phyloP scores from a whole-genome alignment of 2,797 vertebrate species.

The Cynopterus sphinx region DNA sequence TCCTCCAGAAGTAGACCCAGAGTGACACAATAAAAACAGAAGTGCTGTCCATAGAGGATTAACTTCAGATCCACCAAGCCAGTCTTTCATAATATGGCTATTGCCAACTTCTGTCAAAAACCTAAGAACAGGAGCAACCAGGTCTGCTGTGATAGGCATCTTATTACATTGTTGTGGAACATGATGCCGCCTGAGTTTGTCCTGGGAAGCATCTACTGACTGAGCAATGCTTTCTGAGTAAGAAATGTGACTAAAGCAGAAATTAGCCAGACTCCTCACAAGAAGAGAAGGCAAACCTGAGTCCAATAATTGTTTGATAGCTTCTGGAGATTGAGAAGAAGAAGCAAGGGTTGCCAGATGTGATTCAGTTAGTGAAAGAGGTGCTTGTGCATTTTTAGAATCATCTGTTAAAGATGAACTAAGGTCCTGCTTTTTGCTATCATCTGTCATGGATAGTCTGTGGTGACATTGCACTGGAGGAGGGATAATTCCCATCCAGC shows the following conservation, averaged over 20 bases:
- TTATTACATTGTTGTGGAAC: constrained; percentile 88
- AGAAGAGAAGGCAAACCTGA: constrained; percentile 96
- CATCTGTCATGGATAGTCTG: constrained; percentile 96
- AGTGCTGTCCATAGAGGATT: constrained; percentile 98
- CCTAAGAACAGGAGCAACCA: constrained; percentile 95
- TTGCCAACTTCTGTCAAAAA: constrained; percentile 98
- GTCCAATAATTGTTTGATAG: constrained; percentile 96
- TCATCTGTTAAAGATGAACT: constrained; percentile 94
- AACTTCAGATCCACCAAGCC: constrained; percentile 98
- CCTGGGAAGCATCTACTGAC: constrained; percentile 86
- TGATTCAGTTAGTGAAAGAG: constrained; percentile 92
- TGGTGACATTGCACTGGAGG: constrained; percentile 90
- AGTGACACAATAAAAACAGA: constrained; percentile 97
- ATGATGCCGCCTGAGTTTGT: constrained; percentile 91
- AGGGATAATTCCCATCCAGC: constrained; percentile 96
- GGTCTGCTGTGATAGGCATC: constrained; percentile 92
- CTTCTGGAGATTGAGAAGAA: constrained; percentile 97
- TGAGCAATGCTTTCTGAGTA: constrained; percentile 91
- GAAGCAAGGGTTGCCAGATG: constrained; percentile 96
- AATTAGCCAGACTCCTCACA: constrained; percentile 95
- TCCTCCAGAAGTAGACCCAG: constrained; percentile 91
- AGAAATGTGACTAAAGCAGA: constrained; percentile 94
- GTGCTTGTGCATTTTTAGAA: constrained; percentile 95
- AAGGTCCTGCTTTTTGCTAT: constrained; percentile 97
- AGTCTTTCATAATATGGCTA: constrained; percentile 99